phyloP scores from a whole-genome alignment of 2,113 vertebrate genomes.

The Callithrix jacchus region DNA sequence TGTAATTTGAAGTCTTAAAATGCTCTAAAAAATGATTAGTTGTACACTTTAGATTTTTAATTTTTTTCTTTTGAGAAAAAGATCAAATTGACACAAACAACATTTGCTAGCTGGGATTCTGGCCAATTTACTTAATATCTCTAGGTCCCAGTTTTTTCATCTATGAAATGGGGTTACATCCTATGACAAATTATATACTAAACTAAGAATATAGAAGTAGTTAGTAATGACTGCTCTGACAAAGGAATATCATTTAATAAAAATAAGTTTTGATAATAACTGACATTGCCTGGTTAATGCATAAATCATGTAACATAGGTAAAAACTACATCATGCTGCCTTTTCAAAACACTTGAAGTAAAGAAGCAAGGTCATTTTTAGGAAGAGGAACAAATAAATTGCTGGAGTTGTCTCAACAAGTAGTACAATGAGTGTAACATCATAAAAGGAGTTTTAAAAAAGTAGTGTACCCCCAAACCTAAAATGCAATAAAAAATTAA shows the following conservation, averaged over 20 bases:
- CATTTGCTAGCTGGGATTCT: slow-evolving; percentile 2
- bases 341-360: slow-evolving; percentile 31
- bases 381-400: not conserved
- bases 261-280: slow-evolving; percentile 11
- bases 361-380: not conserved
- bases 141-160: not conserved
- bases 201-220: not conserved
- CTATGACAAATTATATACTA: not conserved
- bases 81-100: slow-evolving; percentile 14
- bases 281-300: slow-evolving; percentile 20
- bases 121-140: slow-evolving; percentile 5
- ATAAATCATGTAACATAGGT: not conserved
- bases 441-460: not conserved
- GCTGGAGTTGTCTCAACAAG: not conserved
- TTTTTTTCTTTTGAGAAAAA: not conserved
- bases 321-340: not conserved
- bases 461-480: too few relatives aligned
- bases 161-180: not conserved
- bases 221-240: not conserved
- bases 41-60: not conserved
- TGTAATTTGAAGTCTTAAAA: slow-evolving; percentile 52
- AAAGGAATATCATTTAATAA: not conserved
- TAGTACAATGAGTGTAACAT: not conserved
- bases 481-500: too few relatives aligned
- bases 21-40: slow-evolving; percentile 55